Evolutionary conservation across 1,140 invertebrate genomes (phyloP).

Genomic region (Brevipalpus yothersi): DNA sequence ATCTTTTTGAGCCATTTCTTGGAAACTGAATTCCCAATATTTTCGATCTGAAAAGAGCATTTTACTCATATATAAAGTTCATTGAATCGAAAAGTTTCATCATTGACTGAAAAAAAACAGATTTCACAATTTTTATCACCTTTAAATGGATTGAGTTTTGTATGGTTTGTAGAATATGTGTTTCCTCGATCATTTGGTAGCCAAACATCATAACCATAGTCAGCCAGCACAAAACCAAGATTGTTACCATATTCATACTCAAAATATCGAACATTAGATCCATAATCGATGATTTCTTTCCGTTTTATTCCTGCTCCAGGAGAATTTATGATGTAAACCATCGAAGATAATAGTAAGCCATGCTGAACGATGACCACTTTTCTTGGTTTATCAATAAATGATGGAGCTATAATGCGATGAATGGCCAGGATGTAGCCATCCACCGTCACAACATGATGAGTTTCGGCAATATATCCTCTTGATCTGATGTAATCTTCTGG

Average conservation of each 20-base stretch:
- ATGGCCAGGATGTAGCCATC: constrained; percentile 45
- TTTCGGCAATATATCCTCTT: neutral
- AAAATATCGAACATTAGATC: neutral
- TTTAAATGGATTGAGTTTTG: neutral
- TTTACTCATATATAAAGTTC: too few relatives aligned
- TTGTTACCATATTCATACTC: neutral
- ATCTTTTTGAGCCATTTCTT: constrained; percentile 21
- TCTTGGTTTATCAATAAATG: neutral
- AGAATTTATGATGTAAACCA: constrained; percentile 43
- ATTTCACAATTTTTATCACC: neutral
- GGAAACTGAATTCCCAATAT: constrained; percentile 23
- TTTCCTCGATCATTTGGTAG: constrained; percentile 19
- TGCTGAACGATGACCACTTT: constrained; percentile 38
- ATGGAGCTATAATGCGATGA: constrained; percentile 30
- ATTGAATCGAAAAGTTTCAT: too few relatives aligned
- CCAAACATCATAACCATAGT: constrained; percentile 20
- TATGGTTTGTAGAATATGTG: constrained; percentile 9
- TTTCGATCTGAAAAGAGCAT: constrained; percentile 14
- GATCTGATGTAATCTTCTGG: too few relatives aligned
- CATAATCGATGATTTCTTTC: too few relatives aligned
- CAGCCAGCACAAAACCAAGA: constrained; percentile 13
- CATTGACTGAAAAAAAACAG: too few relatives aligned
- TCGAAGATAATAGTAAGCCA: constrained; percentile 43
- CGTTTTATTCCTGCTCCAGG: constrained; percentile 13
- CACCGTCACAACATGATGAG: constrained; percentile 31